Evolutionary conservation across 1,140 invertebrate genomes (phyloP).

Genomic region (Trichonephila clavipes): DNA sequence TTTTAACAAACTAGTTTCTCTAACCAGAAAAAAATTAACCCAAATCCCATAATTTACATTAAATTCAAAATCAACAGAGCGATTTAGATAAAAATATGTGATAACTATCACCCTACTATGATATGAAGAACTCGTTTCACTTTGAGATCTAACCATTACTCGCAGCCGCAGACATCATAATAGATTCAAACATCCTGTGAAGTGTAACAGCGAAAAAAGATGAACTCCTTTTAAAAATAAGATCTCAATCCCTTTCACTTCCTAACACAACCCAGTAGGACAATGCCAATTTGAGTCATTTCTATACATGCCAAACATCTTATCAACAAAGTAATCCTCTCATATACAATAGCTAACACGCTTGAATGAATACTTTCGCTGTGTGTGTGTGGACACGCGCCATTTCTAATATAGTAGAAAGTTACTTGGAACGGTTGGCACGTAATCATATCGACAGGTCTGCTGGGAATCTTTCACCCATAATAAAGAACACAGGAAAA

Average conservation of each 20-base stretch:
- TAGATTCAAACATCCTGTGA: not conserved
- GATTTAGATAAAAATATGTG: not conserved
- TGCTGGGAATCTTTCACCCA: not conserved
- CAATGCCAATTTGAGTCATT: slow-evolving; percentile 28
- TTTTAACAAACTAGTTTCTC: too few relatives aligned
- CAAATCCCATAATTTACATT: not conserved
- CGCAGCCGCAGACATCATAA: not conserved
- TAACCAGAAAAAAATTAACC: not conserved
- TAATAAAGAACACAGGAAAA: not conserved
- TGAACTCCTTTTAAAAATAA: not conserved
- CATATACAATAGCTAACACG: not conserved
- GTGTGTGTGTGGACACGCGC: slow-evolving; percentile 27
- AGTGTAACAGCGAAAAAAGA: not conserved
- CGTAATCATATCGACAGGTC: not conserved
- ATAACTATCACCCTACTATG: not conserved
- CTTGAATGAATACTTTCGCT: slow-evolving; percentile 12
- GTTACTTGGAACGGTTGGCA: not conserved
- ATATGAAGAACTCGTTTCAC: not conserved
- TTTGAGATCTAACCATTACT: not conserved
- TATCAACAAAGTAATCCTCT: slow-evolving; percentile 2
- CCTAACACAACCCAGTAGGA: not conserved
- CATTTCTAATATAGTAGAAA: slow-evolving; percentile 4
- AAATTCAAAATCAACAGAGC: not conserved
- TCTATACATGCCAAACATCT: slow-evolving; percentile 12
- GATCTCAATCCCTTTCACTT: not conserved